These are phyloP conservation scores for Glaucopsyche alexis DNA, from an alignment of 2,888 invertebrate species.

Conservation along the genomic window DNA sequence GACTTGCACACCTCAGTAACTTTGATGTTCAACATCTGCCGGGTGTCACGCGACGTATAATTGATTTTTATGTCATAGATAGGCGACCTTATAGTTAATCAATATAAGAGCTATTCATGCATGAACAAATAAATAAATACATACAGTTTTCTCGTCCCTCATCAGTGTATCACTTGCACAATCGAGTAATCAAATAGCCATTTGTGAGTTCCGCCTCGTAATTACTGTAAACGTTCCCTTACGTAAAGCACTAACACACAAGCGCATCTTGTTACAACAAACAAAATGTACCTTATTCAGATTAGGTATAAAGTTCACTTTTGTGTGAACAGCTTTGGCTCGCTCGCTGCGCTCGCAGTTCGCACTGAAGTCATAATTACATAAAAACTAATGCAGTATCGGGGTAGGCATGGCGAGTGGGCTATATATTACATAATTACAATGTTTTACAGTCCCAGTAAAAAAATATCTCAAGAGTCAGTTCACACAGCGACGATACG, in stretches of 20 bases:
- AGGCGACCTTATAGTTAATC: too few species aligned
- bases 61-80: too few species aligned
- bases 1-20: too few species aligned
- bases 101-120: background rate
- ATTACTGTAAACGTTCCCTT: slow-evolving; percentile 5
- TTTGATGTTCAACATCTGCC: too few species aligned
- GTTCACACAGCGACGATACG: too few species aligned
- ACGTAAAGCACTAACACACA: background rate
- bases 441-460: too few species aligned
- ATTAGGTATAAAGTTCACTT: background rate
- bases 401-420: too few species aligned
- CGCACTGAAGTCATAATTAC: too few species aligned
- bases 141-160: background rate
- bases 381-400: too few species aligned
- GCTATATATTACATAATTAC: too few species aligned
- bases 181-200: slow-evolving; percentile 13
- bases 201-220: background rate
- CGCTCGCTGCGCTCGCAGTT: background rate
- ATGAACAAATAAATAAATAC: background rate
- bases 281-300: background rate
- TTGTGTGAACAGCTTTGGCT: background rate
- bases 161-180: slow-evolving; percentile 17
- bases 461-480: too few species aligned
- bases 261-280: background rate
- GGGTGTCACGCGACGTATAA: too few species aligned